Evolutionary conservation across 2,797 vertebrate genomes (phyloP).

Genomic region (Alfaro cultratus): DNA sequence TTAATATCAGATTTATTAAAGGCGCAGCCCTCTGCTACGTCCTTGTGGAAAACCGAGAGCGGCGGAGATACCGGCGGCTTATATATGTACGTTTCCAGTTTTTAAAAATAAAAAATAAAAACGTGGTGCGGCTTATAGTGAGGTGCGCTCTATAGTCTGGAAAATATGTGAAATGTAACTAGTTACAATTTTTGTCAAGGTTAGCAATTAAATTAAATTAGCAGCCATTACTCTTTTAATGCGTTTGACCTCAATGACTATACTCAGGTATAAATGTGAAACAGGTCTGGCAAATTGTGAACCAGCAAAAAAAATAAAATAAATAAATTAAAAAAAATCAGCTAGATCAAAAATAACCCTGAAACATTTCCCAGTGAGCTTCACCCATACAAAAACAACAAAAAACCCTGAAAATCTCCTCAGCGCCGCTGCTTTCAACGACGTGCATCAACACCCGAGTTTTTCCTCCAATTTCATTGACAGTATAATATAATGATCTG

Average conservation of each 20-base stretch:
- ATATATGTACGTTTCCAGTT: too few species aligned
- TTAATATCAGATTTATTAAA: too few species aligned
- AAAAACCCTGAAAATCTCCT: not conserved
- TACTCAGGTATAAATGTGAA: not conserved
- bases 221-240: too few species aligned
- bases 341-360: not conserved
- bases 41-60: too few species aligned
- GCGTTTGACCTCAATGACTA: not conserved
- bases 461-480: conserved; percentile 6
- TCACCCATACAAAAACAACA: not conserved
- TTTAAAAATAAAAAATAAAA: too few species aligned
- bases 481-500: conserved; percentile 7
- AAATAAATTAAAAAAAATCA: not conserved
- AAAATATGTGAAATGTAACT: too few species aligned
- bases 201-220: not conserved
- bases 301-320: not conserved
- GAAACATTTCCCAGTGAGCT: not conserved
- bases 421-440: conserved; percentile 10
- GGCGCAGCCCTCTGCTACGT: too few species aligned
- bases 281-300: conserved; percentile 4
- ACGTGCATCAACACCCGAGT: not conserved
- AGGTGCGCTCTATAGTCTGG: too few species aligned
- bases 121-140: too few species aligned
- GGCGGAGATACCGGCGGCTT: too few species aligned
- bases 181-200: not conserved